Evolutionary conservation across 2,888 invertebrate genomes (phyloP), one percentile per base, ranked within the genome.

Genomic region (Agapetus fuscipes): DNA sequence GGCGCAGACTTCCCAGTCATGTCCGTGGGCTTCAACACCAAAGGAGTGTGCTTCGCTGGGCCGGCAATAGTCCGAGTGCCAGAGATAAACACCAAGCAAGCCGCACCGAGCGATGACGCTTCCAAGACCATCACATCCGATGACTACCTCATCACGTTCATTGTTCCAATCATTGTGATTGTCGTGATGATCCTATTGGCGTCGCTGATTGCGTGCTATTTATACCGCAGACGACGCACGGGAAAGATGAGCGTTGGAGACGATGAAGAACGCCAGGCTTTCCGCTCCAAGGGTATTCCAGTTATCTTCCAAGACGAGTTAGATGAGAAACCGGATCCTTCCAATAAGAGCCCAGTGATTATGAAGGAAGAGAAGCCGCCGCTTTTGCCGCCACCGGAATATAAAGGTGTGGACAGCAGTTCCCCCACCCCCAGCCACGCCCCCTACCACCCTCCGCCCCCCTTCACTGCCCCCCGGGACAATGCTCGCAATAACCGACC

Each of bases 251-350:
- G 61, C 53, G 61, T 65, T 47, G 78, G 79, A 17, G 79, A 79
- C 55, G 84, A 87, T 54, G 87, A 88, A 54, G 87, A 87, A 51
- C 72, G 86, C 12, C 82, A 83, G 57, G 83, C 83, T 48, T 85
- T 87, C 67, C 78, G 86, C 33, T 84, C 83, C 52, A 86, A 85
- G 59, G 76, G 76, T 34, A 91, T 94, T 53, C 96, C 97, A 1
- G 93, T 96, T 26, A 96, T 97, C 56, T 95, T 96, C 65, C 88
- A 89, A 62, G 95, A 97, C 60, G 97, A 97, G 60, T 71, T 96
- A 29, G 94, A 95, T 52, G 94, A 94, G 55, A 84, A 91, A 53
- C 88, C 86, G 0, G 87, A 87, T 59, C 82, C 87, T 13, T 84
- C 83, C 16, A 88, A 89, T 57, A 89, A 93, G 65, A 83, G 87